Base-by-base conservation (phyloP, 1,140 invertebrate genomes). In the Leptopilina boulardi region DNA sequence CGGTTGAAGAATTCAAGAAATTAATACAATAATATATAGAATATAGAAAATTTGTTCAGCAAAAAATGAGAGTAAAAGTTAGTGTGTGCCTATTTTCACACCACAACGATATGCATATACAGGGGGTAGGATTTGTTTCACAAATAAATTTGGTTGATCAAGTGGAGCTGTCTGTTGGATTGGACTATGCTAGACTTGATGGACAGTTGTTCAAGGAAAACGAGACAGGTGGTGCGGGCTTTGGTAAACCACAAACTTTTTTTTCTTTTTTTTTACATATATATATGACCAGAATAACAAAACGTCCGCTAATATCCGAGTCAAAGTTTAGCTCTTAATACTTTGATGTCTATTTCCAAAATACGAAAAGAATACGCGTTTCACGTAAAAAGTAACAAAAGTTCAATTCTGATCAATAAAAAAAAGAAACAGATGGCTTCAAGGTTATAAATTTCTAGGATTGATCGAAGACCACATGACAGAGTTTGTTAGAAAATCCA, bases 101-200 rank as follows among this genome's bases (percentile, higher is more conserved):
- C 9, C 13, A 44, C 13, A 10, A 42, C 73, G 76, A 77, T 76
- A 78, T 80, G 66, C 75, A 74, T 77, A 80, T 76, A 79, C n/a
- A n/a, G n/a, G 77, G 76, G 80, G 78, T 76, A 71, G 70, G 47
- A 80, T 59, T 73, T 84, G 80, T 78, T 84, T 85, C 85, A 84
- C 86, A 86, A 84, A 87, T 88, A 88, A 90, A 87, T 83, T 85
- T 79, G 86, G 86, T 89, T 89, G 89, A 90, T 90, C 88, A 90
- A 89, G 83, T 85, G 88, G 87, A 89, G 88, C 88, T 88, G 86
- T 87, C 84, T 83, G 86, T 78, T 81, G 79, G 80, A 77, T 56
- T 78, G 75, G 79, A 51, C 80, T 73, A 54, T 77, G 59, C 74
- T 77, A 76, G 70, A 79, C 79, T 73, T 78, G 77, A 82, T 73